phyloP scores from a whole-genome alignment of 2,113 vertebrate species.

The Pleuronectes platessa region DNA sequence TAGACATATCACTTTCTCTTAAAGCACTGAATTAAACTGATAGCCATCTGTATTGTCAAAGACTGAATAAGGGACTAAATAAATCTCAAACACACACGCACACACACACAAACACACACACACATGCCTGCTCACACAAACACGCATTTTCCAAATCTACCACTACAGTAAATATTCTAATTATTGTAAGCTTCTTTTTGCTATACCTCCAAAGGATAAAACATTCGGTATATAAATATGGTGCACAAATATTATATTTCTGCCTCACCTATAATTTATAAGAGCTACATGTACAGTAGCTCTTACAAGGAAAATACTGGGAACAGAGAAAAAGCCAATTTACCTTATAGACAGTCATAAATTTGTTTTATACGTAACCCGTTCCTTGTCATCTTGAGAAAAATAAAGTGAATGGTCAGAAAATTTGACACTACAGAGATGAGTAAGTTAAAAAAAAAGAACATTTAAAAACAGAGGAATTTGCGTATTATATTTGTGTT shows the following conservation, averaged over 20 bases:
- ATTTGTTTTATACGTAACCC: no score
- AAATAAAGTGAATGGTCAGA: not conserved
- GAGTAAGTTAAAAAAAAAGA: not conserved
- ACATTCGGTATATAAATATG: no score
- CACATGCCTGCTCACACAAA: no score
- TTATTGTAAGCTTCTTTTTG: no score
- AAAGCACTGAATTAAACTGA: conserved; percentile 54
- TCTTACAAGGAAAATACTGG: no score
- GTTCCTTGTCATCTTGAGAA: not conserved
- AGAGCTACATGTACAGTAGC: no score
- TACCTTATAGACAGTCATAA: no score
- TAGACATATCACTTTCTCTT: conserved; percentile 12
- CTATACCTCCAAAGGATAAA: no score
- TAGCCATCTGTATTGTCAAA: conserved; percentile 46
- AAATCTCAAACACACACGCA: conserved; percentile 1
- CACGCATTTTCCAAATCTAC: not conserved
- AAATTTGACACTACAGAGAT: not conserved
- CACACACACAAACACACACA: not conserved
- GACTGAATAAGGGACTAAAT: conserved; percentile 39
- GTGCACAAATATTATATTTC: not conserved
- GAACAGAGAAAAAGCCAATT: no score
- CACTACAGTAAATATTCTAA: not conserved
- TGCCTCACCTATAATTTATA: not conserved
- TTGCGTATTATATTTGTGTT: not conserved
- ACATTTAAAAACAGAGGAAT: not conserved